Conservation (phyloP, 2,888 invertebrate species). For the Cerastoderma edule region DNA sequence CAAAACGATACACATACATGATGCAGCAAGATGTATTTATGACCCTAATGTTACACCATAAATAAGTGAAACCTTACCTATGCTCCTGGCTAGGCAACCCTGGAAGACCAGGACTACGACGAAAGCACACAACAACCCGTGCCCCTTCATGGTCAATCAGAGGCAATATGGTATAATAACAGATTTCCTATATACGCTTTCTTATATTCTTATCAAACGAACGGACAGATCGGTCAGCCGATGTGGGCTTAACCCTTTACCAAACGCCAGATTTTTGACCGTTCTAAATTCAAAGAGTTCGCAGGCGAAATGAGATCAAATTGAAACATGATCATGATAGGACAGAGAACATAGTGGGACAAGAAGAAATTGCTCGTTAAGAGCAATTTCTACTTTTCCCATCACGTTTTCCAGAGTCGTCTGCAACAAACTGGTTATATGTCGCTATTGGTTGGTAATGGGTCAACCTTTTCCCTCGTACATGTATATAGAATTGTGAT, state of each 20-base stretch:
- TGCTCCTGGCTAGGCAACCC: background rate
- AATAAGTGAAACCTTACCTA: background rate
- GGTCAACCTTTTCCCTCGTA: no score
- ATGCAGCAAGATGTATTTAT: background rate
- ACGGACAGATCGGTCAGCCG: no score
- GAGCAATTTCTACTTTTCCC: slow-evolving; percentile 2
- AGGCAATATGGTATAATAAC: no score
- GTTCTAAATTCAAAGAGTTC: no score
- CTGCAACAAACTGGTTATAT: background rate
- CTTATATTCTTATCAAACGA: no score
- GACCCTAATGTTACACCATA: background rate
- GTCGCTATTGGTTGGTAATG: background rate
- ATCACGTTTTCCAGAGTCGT: background rate
- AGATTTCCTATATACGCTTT: no score
- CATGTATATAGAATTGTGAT: no score
- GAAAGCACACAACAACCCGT: background rate
- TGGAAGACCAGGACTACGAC: background rate
- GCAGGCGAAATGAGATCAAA: no score
- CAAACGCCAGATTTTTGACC: no score
- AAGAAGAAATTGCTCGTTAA: background rate
- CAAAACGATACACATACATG: background rate
- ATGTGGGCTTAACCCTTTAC: no score
- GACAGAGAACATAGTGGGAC: background rate
- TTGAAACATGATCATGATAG: no score
- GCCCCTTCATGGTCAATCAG: background rate